phyloP scores from a whole-genome alignment of 2,113 vertebrate species.

The Excalfactoria chinensis region DNA sequence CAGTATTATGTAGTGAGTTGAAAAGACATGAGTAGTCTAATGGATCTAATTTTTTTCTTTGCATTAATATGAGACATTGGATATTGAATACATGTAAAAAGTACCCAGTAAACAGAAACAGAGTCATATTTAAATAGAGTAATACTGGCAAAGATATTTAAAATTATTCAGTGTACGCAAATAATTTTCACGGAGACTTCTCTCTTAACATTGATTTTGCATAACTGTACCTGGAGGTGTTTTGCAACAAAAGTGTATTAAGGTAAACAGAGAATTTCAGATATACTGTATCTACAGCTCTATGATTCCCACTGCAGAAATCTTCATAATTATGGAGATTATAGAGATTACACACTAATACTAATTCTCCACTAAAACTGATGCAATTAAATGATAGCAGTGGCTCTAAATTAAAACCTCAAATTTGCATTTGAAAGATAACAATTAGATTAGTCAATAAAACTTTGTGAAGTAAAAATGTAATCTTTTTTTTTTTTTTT shows the following conservation, averaged over 20 bases:
- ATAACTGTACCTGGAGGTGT: conserved; percentile 39
- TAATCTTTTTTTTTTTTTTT: conserved; percentile 40
- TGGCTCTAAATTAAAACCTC: conserved; percentile 72
- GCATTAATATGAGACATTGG: not conserved
- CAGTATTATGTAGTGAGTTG: not conserved
- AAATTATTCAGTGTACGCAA: not conserved
- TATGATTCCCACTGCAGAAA: conserved; percentile 71
- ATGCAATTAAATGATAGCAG: conserved; percentile 79
- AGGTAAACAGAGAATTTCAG: conserved; percentile 54
- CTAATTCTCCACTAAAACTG: conserved; percentile 74
- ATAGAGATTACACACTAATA: conserved; percentile 74
- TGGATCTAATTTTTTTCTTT: not conserved
- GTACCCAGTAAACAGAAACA: not conserved
- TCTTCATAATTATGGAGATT: conserved; percentile 75
- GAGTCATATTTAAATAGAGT: not conserved
- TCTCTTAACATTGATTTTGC: conserved; percentile 12
- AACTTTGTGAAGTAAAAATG: conserved; percentile 64
- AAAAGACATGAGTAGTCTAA: not conserved
- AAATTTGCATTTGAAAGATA: conserved; percentile 78
- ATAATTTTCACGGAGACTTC: not conserved
- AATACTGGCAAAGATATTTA: conserved; percentile 25
- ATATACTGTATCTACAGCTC: conserved; percentile 51
- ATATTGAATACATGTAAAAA: not conserved
- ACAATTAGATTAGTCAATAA: conserved; percentile 77
- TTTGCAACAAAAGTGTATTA: conserved; percentile 36